phyloP scores from a whole-genome alignment of 2,797 vertebrate genomes.

The Argyrosomus regius region DNA sequence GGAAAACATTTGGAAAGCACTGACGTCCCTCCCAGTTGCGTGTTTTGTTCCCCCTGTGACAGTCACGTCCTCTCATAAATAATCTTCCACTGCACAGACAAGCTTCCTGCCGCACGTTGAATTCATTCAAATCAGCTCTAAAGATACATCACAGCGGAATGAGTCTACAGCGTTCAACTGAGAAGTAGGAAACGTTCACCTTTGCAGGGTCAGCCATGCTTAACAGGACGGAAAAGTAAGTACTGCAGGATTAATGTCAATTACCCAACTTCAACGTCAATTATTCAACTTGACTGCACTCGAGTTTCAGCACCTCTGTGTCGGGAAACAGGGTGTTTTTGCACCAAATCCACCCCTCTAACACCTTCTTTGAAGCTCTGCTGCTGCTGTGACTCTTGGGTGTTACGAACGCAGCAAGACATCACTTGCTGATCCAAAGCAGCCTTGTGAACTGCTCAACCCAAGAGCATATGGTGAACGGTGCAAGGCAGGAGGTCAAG shows the following conservation, averaged over 20 bases:
- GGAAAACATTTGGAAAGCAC: slow-evolving; percentile 9
- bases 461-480: slow-evolving; percentile 10
- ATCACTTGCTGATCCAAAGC: slow-evolving; percentile 11
- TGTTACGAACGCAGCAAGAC: slow-evolving; percentile 23
- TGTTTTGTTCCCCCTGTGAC: neutral
- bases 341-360: neutral
- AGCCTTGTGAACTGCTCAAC: neutral
- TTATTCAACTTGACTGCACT: slow-evolving; percentile 33
- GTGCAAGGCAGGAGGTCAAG: neutral
- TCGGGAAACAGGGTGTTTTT: neutral
- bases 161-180: neutral
- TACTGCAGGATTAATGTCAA: slow-evolving; percentile 40
- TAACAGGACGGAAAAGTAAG: slow-evolving; percentile 31
- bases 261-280: slow-evolving; percentile 10
- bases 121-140: slow-evolving; percentile 19
- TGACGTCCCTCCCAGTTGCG: slow-evolving; percentile 1
- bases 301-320: slow-evolving; percentile 4
- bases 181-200: slow-evolving; percentile 39
- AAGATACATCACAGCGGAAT: neutral
- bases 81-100: neutral
- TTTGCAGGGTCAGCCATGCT: slow-evolving; percentile 19
- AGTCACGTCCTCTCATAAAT: slow-evolving; percentile 5
- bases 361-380: slow-evolving; percentile 21
- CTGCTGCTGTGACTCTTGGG: slow-evolving; percentile 9
- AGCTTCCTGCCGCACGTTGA: neutral